A percentile compares a stretch with the other conserved stretches of the same genome.
phyloP scores from a whole-genome alignment of 2,797 vertebrate species.

The Chiloscyllium punctatum region DNA sequence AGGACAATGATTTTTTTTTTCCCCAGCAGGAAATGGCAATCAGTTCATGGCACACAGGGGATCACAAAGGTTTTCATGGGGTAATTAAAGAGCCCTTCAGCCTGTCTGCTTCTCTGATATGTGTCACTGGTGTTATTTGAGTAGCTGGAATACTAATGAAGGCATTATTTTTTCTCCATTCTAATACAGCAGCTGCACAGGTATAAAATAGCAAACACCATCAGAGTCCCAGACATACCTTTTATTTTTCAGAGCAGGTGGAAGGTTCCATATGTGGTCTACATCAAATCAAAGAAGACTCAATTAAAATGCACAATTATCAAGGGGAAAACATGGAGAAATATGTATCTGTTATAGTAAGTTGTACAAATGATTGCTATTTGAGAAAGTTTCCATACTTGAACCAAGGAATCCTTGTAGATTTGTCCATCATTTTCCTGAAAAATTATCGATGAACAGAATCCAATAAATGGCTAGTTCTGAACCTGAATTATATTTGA shows the following conservation, averaged over 20 bases:
- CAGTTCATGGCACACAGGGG: background rate
- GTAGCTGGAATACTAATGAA: constrained; percentile 19
- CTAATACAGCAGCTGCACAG: background rate
- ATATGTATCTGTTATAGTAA: background rate
- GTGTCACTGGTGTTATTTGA: constrained; percentile 10
- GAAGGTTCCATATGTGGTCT: background rate
- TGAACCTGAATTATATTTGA: background rate
- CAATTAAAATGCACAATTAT: background rate
- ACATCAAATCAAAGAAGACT: background rate
- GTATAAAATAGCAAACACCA: background rate
- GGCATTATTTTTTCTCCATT: background rate
- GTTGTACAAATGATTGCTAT: background rate
- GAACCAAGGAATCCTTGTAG: background rate
- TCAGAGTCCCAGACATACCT: background rate
- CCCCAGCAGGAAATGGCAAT: background rate
- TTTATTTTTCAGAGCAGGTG: background rate
- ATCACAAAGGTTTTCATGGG: constrained; percentile 22
- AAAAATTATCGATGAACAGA: background rate
- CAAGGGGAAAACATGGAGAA: background rate
- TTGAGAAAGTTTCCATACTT: background rate
- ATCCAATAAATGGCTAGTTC: background rate
- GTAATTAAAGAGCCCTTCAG: constrained; percentile 30
- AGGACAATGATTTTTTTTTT: constrained; percentile 4
- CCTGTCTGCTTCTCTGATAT: background rate
- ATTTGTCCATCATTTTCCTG: background rate